phyloP scores from a whole-genome alignment of 2,888 invertebrate species.

The Trissolcus brochymenae region DNA sequence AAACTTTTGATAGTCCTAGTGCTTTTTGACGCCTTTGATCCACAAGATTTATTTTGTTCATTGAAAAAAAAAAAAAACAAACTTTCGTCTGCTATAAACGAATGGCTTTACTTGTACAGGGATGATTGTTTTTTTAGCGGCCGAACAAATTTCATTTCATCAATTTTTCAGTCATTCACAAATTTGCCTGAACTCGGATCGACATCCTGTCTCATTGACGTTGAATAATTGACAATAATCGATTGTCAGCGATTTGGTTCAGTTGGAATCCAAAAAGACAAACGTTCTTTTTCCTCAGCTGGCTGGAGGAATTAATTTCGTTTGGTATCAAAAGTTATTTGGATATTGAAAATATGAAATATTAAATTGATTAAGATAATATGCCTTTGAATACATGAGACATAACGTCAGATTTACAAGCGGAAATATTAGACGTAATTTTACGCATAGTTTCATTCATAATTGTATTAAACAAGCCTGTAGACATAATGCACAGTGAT shows the following conservation, averaged over 20 bases:
- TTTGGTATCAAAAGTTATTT: no score
- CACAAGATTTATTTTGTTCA: constrained; percentile 6
- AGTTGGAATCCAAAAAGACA: neutral
- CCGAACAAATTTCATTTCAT: neutral
- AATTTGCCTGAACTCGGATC: neutral
- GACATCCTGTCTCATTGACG: constrained; percentile 6
- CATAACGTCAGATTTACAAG: no score
- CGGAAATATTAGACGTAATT: neutral
- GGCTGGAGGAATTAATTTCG: no score
- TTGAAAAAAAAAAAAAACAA: no score
- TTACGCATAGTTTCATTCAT: neutral
- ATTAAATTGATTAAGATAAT: no score
- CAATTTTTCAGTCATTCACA: constrained; percentile 13
- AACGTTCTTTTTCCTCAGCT: no score
- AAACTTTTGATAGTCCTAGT: constrained; percentile 17
- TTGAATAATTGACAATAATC: constrained; percentile 18
- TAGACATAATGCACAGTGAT: neutral
- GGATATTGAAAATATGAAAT: no score
- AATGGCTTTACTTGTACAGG: neutral
- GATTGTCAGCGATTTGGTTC: constrained; percentile 19
- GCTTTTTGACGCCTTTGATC: constrained; percentile 2
- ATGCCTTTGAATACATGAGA: no score
- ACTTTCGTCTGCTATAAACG: no score
- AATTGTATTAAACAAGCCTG: neutral
- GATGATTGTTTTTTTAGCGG: no score